Conservation (phyloP, 2,113 vertebrate genomes). For the Zosterops japonicus region DNA sequence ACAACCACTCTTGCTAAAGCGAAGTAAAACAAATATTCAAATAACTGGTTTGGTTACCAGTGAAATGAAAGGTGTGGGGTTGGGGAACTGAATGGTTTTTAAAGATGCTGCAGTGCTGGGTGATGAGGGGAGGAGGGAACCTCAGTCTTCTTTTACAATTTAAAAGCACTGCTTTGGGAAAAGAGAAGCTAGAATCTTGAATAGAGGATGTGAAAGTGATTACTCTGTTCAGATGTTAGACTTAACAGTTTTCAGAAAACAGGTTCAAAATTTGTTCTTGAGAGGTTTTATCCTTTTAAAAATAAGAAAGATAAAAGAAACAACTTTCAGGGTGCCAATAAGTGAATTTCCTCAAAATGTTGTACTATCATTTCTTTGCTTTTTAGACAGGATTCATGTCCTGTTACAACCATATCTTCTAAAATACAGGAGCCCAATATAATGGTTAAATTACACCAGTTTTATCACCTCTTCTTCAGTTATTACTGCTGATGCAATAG, state of each 20-base stretch:
- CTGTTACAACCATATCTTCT: not conserved
- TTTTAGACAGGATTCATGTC: not conserved
- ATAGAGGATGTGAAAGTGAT: not conserved
- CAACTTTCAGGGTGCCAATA: not conserved
- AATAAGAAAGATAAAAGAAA: not conserved
- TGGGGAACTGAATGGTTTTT: not conserved
- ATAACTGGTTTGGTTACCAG: not conserved
- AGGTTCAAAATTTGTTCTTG: not conserved
- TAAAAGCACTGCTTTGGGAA: not conserved
- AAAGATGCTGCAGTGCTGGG: not conserved
- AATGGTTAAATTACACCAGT: not conserved
- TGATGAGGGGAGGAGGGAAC: rapidly evolving
- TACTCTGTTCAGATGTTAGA: not conserved
- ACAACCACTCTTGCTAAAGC: not conserved
- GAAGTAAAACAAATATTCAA: not conserved
- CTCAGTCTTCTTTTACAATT: not conserved
- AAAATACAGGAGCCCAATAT: not conserved
- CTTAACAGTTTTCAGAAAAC: not conserved
- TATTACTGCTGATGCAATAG: not conserved
- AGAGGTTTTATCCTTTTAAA: not conserved
- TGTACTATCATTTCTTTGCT: not conserved
- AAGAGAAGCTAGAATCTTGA: not conserved
- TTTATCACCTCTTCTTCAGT: not conserved
- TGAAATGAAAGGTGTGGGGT: not conserved
- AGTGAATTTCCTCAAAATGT: not conserved